Percentiles rank a stretch among this genome's conserved stretches.
Evolutionary conservation across 2,797 vertebrate species (phyloP).

Genomic region (Enteromius thamalakanensis): DNA sequence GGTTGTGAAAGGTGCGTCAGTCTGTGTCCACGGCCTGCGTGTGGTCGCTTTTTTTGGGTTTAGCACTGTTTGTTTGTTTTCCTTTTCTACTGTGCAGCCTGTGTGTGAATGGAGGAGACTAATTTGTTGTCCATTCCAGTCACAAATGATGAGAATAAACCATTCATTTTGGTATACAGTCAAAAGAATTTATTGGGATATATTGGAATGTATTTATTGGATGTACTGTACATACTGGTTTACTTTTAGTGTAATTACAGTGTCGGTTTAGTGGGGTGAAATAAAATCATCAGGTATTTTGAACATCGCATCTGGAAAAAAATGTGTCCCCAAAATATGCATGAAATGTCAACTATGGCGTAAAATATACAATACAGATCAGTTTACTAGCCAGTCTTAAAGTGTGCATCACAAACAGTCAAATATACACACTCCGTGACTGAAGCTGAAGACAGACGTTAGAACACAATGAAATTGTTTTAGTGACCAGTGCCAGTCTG

Average conservation of each 20-base stretch:
- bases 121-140: constrained; percentile 65
- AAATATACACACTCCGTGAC: neutral
- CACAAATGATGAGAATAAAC: constrained; percentile 67
- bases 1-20: constrained; percentile 70
- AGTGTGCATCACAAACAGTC: too few species aligned
- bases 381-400: neutral
- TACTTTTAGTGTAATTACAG: constrained; percentile 45
- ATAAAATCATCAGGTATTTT: constrained; percentile 38
- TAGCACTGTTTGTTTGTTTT: constrained; percentile 58
- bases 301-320: neutral
- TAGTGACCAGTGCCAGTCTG: neutral
- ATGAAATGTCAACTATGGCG: neutral
- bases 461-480: neutral
- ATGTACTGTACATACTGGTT: constrained; percentile 54
- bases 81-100: constrained; percentile 68
- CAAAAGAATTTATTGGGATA: constrained; percentile 24
- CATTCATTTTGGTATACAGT: constrained; percentile 47
- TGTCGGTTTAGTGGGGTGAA: constrained; percentile 42
- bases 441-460: neutral
- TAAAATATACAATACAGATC: neutral
- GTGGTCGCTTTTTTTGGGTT: constrained; percentile 61
- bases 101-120: constrained; percentile 62
- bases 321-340: neutral
- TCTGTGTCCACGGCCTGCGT: constrained; percentile 60
- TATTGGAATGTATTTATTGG: neutral